Evolutionary conservation across 1,140 invertebrate species (phyloP).

Genomic region (Pentalonia nigronervosa): DNA sequence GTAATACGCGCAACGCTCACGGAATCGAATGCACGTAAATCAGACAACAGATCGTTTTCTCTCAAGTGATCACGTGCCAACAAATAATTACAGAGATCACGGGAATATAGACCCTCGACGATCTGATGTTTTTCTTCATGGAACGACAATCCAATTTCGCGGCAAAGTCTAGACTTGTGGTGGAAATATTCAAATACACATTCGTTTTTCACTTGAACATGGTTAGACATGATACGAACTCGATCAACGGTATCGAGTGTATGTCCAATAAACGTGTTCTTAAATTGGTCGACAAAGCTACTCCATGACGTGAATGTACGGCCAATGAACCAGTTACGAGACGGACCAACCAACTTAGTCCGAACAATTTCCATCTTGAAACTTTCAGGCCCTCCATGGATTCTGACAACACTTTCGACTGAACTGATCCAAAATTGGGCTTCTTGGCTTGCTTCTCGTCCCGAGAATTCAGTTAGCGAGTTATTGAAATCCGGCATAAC

Average conservation of each 20-base stretch:
- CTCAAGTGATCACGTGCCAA: no score
- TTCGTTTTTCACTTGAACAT: not conserved
- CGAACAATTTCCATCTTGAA: no score
- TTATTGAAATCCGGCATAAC: conserved; percentile 27
- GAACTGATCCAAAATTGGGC: not conserved
- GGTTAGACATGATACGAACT: not conserved
- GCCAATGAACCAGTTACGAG: not conserved
- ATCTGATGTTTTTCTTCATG: not conserved
- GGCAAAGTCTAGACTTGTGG: not conserved
- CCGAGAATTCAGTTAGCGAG: not conserved
- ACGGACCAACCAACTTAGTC: not conserved
- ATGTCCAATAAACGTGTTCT: not conserved
- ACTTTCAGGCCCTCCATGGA: no score
- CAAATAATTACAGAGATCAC: no score
- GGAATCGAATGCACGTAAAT: no score
- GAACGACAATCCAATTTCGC: not conserved
- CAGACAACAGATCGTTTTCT: no score
- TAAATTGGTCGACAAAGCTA: not conserved
- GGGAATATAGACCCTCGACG: not conserved
- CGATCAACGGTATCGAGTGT: not conserved
- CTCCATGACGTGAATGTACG: not conserved
- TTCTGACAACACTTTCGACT: not conserved
- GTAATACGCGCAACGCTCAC: no score
- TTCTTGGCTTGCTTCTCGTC: conserved; percentile 2
- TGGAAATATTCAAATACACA: not conserved